Conservation (phyloP, 2,888 invertebrate genomes). For the Amaurobius ferox region DNA sequence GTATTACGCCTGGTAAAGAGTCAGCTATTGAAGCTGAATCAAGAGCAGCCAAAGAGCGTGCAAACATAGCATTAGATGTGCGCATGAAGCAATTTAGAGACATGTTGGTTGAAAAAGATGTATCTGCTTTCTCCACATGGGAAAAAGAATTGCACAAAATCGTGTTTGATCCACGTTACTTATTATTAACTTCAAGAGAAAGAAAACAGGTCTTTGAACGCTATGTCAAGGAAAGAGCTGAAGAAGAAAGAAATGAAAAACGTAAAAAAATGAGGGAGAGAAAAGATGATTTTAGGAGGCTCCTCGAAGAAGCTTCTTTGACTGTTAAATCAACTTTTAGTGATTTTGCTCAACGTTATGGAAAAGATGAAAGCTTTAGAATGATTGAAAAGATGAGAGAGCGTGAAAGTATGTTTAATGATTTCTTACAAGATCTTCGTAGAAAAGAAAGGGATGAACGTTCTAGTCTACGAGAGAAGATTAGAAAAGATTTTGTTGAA, state of each 20-base stretch:
- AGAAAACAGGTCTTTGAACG: constrained; percentile 87
- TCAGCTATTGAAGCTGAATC: constrained; percentile 96
- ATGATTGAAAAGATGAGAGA: constrained; percentile 98
- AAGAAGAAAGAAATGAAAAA: constrained; percentile 98
- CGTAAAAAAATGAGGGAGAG: constrained; percentile 94
- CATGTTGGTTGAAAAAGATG: constrained; percentile 98
- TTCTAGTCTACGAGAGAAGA: constrained; percentile 92
- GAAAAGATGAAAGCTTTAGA: constrained; percentile 97
- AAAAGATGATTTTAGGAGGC: constrained; percentile 90
- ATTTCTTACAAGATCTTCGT: constrained; percentile 93
- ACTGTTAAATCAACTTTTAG: constrained; percentile 98
- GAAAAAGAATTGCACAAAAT: constrained; percentile 99
- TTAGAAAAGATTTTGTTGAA: constrained; percentile 87
- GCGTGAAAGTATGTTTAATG: constrained; percentile 96
- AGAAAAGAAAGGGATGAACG: constrained; percentile 97
- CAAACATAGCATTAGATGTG: constrained; percentile 94
- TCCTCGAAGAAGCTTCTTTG: constrained; percentile 93
- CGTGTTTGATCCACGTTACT: constrained; percentile 97
- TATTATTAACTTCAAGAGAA: constrained; percentile 96
- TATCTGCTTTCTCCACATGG: constrained; percentile 99
- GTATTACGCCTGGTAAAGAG: constrained; percentile 81
- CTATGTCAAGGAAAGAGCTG: constrained; percentile 97
- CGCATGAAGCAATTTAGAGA: constrained; percentile 95
- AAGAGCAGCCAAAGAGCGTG: constrained; percentile 92
- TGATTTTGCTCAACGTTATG: constrained; percentile 95